These are phyloP conservation scores for Oeneis ivallda DNA, from an alignment of 2,888 invertebrate species.

Conservation along the genomic window DNA sequence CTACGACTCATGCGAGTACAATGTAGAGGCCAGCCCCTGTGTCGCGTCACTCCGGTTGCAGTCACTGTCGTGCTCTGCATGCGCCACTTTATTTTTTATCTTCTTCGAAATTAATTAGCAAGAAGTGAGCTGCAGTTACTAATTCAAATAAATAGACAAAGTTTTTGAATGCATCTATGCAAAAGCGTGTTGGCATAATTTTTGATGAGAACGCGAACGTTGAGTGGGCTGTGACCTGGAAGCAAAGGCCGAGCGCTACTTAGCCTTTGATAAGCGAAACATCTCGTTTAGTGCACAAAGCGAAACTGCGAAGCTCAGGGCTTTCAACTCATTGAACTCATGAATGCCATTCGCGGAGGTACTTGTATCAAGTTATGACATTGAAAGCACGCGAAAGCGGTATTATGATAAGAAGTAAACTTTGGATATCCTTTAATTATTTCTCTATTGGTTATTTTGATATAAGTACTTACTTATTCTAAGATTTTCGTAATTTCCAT, in stretches of 20 bases:
- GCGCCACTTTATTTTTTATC: not conserved
- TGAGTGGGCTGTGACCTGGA: not conserved
- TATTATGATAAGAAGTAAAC: not conserved
- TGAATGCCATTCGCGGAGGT: not conserved
- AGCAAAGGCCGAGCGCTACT: not conserved
- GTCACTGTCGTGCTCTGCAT: not conserved
- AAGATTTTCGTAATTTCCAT: not conserved
- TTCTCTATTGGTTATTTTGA: not conserved
- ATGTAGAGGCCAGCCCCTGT: no score
- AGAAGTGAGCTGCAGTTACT: not conserved
- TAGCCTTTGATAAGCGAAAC: not conserved
- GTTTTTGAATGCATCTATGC: not conserved
- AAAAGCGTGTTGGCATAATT: not conserved
- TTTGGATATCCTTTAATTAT: not conserved
- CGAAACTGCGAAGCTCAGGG: not conserved
- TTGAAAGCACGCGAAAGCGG: no score
- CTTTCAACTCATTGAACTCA: not conserved
- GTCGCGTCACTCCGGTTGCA: no score
- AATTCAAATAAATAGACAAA: not conserved
- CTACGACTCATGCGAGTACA: no score
- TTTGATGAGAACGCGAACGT: not conserved
- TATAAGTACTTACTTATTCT: no score
- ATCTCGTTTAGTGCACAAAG: constrained; percentile 1
- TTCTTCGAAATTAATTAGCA: not conserved
- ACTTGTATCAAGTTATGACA: no score